Base-by-base conservation (phyloP, 2,888 invertebrate genomes). In the Sphaerophoria rueppellii region DNA sequence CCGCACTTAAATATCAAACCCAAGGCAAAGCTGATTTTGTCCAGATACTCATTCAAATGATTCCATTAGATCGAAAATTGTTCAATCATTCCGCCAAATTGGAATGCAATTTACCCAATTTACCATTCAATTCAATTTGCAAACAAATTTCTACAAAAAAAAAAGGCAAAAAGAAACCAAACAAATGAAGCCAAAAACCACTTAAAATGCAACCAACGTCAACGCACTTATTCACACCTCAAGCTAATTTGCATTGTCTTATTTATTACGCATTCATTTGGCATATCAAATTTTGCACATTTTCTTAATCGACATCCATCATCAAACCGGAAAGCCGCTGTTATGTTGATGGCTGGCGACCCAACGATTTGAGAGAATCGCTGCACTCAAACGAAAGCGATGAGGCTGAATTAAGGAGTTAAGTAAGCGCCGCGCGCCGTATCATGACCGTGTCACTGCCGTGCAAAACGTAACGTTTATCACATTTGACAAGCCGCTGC, bases 271-370 rank as follows among this genome's bases (percentile, higher is more conserved):
- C 80, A 80, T 80, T 80, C 83, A 67, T 48, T 72, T 80, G 43
- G 83, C 75, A 80, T 85, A 85, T 80, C 67, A 72, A 85, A 75
- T 80, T 85, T 85, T 24, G 24, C 80, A 80, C 83, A 71, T 76
- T 63, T 67, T 72, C 54, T 69, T 54, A 72, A 67, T 71, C 74
- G 67, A 69, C 80, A 76, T 81, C 58, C 69, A 85, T 85, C 80
- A 80, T 7, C 40, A 40, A 24, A 57, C 67, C 72, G 71, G 63
- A 76, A 75, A 85, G 76, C 75, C 40, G 37, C 54, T 11, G 50
- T 24, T 24, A 2, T 24, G 24, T 24, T 2, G 24, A 24, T 24
- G 24, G 24, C 24, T 24, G 24, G 24, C 24, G 24, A 24, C 24
- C 24, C 24, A 2, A 24, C 24, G 24, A 24, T 24, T 24, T 1